Base-by-base conservation (phyloP, 2,113 vertebrate species). In the Sinosuthora webbiana region DNA sequence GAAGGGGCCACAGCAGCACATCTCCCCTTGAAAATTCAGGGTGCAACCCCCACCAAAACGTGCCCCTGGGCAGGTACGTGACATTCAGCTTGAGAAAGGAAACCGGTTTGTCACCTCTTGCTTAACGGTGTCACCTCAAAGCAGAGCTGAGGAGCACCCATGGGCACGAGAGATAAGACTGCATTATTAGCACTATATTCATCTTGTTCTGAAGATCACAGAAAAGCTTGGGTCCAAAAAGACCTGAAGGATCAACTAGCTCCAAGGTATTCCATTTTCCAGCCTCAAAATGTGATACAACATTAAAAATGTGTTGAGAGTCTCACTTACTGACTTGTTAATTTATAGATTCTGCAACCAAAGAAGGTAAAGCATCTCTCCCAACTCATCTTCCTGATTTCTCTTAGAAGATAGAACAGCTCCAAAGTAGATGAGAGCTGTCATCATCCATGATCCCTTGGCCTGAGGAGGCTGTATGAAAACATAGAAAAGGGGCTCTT, bases 51-150 rank as follows among this genome's bases (percentile, higher is more conserved):
- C 67, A 49, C 62, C 57, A 39, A 42, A 78, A 37, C 0, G 0
- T 23, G 35, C 53, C 50, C 50, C 33, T 60, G 25, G 30, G 70
- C 76, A 39, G 39, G 30, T 94, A 67, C 15, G 24, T 94, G 94
- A 90, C 85, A 42, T 74, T 60, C 2, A 1, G 68, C 67, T 55
- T 39, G 90, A 62, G 90, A 60, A 69, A 73, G 67, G 94, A 88
- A 96, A 94, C 94, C 7, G 1, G 87, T 93, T 94, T 90, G 74
- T 93, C 68, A 69, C 71, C 85, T 95, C 92, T 91, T 89, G 75
- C 94, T 79, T 94, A 62, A 86, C 0, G 3, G 52, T 31, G 47
- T 57, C 59, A 91, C 57, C 68, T 57, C 67, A 83, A 69, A 64
- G 52, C 82, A 75, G 60, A 83, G 50, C 64, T 77, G 78, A 53